Percentiles rank a stretch among this genome's conserved stretches.
Evolutionary conservation across 2,888 invertebrate species (phyloP).

Genomic region (Imbricaverruca yamaguchii): DNA sequence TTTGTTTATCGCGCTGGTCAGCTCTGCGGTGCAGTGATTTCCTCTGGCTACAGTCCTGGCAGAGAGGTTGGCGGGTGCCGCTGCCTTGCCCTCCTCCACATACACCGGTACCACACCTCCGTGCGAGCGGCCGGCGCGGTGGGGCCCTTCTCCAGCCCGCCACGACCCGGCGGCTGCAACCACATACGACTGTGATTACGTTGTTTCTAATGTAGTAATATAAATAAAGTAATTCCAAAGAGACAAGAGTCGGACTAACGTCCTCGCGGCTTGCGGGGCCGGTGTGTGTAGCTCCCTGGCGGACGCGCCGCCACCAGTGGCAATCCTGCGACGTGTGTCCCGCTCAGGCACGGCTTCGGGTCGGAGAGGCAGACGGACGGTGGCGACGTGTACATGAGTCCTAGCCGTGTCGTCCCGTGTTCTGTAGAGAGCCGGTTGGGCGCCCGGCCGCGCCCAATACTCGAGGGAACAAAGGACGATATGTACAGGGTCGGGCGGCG

Average conservation of each 20-base stretch:
- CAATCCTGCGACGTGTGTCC: background rate
- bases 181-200: constrained; percentile 9
- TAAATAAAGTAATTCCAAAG: constrained; percentile 3
- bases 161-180: background rate
- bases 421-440: background rate
- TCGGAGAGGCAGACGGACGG: background rate
- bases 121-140: background rate
- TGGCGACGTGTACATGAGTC: background rate
- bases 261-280: background rate
- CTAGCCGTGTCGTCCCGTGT: background rate
- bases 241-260: background rate
- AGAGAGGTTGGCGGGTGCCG: too few relatives aligned
- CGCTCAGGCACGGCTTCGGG: background rate
- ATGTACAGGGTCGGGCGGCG: background rate
- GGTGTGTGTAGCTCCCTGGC: background rate
- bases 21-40: background rate
- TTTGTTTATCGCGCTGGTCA: background rate
- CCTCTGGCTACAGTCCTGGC: too few relatives aligned
- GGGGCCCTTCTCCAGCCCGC: background rate
- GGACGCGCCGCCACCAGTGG: too few relatives aligned
- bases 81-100: background rate
- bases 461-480: constrained; percentile 14
- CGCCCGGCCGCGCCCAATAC: background rate
- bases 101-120: background rate
- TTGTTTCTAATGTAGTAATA: constrained; percentile 7